phyloP scores from a whole-genome alignment of 2,888 invertebrate genomes.

The Coronaproctus castanopsis region DNA sequence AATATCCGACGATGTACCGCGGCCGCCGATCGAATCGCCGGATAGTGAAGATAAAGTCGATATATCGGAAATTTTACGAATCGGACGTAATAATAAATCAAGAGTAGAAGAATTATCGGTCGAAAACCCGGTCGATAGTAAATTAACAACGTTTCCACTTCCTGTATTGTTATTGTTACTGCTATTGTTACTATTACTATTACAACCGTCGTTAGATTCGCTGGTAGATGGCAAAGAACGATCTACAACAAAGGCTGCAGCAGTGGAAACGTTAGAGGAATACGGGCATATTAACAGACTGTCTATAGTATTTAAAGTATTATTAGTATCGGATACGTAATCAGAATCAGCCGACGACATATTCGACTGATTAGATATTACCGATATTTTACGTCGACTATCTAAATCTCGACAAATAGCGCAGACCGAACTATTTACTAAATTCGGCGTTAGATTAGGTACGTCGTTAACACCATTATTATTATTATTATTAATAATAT shows the following conservation, averaged over 20 bases:
- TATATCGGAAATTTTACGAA: slow-evolving; percentile 16
- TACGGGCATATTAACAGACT: too few relatives aligned
- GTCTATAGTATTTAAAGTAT: too few relatives aligned
- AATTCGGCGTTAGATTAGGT: slow-evolving; percentile 14
- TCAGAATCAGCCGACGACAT: slow-evolving; percentile 17
- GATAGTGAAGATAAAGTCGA: slow-evolving; percentile 16
- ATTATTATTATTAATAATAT: neutral
- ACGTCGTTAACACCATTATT: neutral
- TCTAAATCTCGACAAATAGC: slow-evolving; percentile 10
- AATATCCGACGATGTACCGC: neutral
- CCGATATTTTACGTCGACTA: slow-evolving; percentile 15
- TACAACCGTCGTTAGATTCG: neutral
- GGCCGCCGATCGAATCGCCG: slow-evolving; percentile 11
- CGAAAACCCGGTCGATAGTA: too few relatives aligned
- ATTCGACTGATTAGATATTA: slow-evolving; percentile 14
- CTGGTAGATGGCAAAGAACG: too few relatives aligned
- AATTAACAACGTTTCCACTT: too few relatives aligned
- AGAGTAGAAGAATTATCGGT: too few relatives aligned
- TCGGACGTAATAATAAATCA: too few relatives aligned
- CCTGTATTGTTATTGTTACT: neutral
- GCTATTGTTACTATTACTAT: neutral
- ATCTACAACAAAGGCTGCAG: too few relatives aligned
- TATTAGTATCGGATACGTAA: slow-evolving; percentile 16
- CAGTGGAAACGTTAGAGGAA: too few relatives aligned
- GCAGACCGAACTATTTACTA: neutral